Base-by-base conservation (phyloP, 2,888 invertebrate genomes). In the Criorhina ranunculi region DNA sequence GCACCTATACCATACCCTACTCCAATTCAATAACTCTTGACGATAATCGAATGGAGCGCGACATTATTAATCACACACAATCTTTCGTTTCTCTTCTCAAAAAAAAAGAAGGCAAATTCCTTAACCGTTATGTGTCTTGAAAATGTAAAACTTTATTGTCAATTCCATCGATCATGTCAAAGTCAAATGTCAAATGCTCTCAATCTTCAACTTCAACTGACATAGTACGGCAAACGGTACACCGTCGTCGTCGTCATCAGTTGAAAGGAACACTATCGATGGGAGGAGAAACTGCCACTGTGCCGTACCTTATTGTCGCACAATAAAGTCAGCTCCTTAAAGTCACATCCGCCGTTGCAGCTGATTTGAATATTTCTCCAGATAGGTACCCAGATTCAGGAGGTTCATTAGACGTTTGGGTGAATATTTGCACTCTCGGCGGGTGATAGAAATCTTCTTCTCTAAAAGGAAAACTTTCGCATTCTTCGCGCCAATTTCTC, bases 141-240 rank as follows among this genome's bases (percentile, higher is more conserved):
- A 83, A 78, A 83, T 78, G 83, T 78, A 83, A 83, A 73, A 75
- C 69, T 64, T 57, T 64, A 70, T 79, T 85, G 85, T 85, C 85
- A 76, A 59, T 85, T 80, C 70, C 64, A 85, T 85, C 85, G 85
- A 85, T 85, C 85, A 80, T 85, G 70, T 85, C 81, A 80, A 81
- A 86, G 86, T 86, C 86, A 86, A 81, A 86, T 85, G 86, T 86
- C 85, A 86, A 81, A 80, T 73, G 78, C 86, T 85, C 81, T 86
- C 86, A 85, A 85, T 86, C 86, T 81, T 86, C 40, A 80, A 70
- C 40, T 64, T 73, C 78, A n/a, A n/a, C 73, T 69, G 83, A 73
- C 78, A 73, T 73, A 78, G 66, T 55, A 55, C 44, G 73, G 78
- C 33, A 62, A 5, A 67, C 62, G 42, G 1, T 55, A 33, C 12